Conservation (phyloP, 2,888 invertebrate species). For the Netelia melanura region DNA sequence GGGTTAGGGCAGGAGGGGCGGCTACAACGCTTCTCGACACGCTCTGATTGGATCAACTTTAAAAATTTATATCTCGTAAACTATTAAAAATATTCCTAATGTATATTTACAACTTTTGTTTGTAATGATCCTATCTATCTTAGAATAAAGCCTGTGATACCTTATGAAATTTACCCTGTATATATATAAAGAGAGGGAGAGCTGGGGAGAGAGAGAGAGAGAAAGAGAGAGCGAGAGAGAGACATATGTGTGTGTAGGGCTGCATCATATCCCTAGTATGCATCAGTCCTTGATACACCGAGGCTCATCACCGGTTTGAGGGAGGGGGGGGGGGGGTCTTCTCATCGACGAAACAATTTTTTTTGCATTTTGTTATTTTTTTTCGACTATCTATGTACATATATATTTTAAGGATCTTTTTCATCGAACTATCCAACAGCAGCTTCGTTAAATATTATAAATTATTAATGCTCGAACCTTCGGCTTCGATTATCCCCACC, state of each 20-base stretch:
- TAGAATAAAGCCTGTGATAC: too few species aligned
- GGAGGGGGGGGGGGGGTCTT: neutral
- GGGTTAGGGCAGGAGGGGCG: too few species aligned
- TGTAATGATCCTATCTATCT: too few species aligned
- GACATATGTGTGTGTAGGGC: neutral
- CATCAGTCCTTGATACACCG: slow-evolving; percentile 48
- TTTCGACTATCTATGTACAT: neutral
- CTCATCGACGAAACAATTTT: slow-evolving; percentile 45
- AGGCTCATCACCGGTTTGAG: slow-evolving; percentile 41
- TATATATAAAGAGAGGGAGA: too few species aligned
- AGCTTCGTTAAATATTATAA: slow-evolving; percentile 64
- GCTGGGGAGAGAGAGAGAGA: too few species aligned
- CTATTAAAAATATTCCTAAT: too few species aligned
- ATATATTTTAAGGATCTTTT: slow-evolving; percentile 31
- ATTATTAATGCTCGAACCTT: slow-evolving; percentile 59
- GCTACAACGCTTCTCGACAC: too few species aligned
- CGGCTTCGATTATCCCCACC: slow-evolving; percentile 16
- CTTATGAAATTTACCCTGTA: too few species aligned
- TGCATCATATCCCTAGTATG: slow-evolving; percentile 2
- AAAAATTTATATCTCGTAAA: too few species aligned
- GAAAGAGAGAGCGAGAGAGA: too few species aligned
- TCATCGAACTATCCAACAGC: slow-evolving; percentile 26
- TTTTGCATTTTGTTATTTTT: slow-evolving; percentile 30
- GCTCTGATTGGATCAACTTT: too few species aligned
- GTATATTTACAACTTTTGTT: too few species aligned